Conservation (phyloP, 2,797 vertebrate genomes). For the Cyprinella venusta region DNA sequence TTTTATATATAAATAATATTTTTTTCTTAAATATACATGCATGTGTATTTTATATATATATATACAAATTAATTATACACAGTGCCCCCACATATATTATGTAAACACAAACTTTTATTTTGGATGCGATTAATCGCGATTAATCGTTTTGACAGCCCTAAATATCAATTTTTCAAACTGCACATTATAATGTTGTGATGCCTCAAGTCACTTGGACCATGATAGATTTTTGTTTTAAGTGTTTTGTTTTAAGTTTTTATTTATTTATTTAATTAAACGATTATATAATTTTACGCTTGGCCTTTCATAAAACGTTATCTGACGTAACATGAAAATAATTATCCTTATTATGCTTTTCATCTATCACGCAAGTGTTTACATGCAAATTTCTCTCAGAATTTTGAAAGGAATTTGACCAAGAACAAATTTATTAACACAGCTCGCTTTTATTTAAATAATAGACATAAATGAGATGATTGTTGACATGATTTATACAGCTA, state of each 20-base stretch:
- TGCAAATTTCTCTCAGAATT: neutral
- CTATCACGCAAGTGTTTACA: neutral
- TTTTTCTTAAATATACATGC: too few species aligned
- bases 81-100: too few species aligned
- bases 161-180: neutral
- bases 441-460: neutral
- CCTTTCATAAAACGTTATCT: neutral
- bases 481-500: neutral
- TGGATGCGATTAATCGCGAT: too few species aligned
- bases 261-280: neutral
- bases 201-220: neutral
- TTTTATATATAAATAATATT: too few species aligned
- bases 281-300: neutral
- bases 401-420: neutral
- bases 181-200: neutral
- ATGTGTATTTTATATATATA: too few species aligned
- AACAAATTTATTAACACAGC: neutral
- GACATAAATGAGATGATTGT: neutral
- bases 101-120: too few species aligned
- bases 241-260: too few species aligned
- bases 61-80: too few species aligned
- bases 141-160: too few species aligned
- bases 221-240: neutral
- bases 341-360: constrained; percentile 1
- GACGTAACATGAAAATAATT: neutral